These are phyloP conservation scores for Chironomus riparius DNA, from an alignment of 2,888 invertebrate genomes.

Conservation along the genomic window DNA sequence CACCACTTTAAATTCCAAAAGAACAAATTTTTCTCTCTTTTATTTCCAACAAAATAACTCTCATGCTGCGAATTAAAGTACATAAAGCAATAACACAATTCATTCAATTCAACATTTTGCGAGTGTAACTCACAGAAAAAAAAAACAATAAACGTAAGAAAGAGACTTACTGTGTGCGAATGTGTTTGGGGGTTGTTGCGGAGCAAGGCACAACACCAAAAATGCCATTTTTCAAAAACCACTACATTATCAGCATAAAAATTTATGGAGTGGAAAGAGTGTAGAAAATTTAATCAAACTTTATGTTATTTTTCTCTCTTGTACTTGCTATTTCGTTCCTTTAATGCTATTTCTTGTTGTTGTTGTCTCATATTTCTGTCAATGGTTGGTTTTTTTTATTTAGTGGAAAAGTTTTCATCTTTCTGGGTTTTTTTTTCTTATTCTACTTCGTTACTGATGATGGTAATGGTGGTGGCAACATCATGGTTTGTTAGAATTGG, in stretches of 20 bases:
- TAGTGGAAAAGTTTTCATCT: constrained; percentile 16
- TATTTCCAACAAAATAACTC: no score
- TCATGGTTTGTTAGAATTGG: not conserved
- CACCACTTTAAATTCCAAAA: no score
- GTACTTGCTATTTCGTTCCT: not conserved
- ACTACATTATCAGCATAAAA: constrained; percentile 24
- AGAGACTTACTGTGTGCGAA: not conserved
- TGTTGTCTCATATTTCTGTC: constrained; percentile 21
- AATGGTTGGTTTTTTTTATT: constrained; percentile 11
- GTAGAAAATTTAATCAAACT: constrained; percentile 23
- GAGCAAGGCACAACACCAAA: not conserved
- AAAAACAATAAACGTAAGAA: not conserved
- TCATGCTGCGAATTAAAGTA: no score
- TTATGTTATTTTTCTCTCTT: constrained; percentile 11
- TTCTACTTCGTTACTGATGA: not conserved
- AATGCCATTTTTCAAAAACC: constrained; percentile 25
- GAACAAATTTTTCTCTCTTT: no score
- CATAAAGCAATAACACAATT: no score
- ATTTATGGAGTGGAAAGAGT: constrained; percentile 25
- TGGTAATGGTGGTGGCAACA: not conserved
- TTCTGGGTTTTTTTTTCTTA: not conserved
- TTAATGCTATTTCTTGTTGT: not conserved
- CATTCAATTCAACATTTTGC: no score
- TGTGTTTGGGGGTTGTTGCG: not conserved
- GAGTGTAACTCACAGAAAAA: no score